Evolutionary conservation across 2,888 invertebrate species (phyloP), one percentile per base, ranked within the genome.

Genomic region (Hypolimnas misippus): DNA sequence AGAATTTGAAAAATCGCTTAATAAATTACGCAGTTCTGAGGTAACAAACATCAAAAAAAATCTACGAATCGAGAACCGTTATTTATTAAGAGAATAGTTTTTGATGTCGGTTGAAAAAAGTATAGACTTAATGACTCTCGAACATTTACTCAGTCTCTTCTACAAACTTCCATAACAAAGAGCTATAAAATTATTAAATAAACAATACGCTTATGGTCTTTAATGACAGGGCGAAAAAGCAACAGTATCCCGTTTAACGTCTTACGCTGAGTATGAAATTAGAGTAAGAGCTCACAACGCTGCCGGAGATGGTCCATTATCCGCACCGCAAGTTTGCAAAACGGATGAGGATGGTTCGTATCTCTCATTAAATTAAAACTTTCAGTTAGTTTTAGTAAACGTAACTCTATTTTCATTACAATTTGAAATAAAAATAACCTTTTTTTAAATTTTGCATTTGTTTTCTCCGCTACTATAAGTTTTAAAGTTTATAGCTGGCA

Each of bases 211-310:
- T 19, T 21, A 55, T 55, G 14, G 25, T 49, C 14, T 49, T 49
- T 49, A 2, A 25, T 16, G 25, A 62, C 42, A 94, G 94, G 93
- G 95, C 70, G 93, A 95, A 74, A 96, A 96, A 79, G 95, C 96
- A 33, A 96, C 95, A 74, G 90, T 97, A 65, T 96, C 96, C 70
- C 95, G 96, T 6, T 85, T 98, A 65, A 94, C 95, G 72, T 95
- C 97, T 72, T 97, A 95, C 78, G 96, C 97, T 19, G 97, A 97
- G 87, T 98, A 98, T 84, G 97, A 97, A 68, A 94, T 98, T 68
- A 94, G 96, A 76, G 96, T 97, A 3, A 87, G 96, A 74, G 97
- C 97, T 8, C 97, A 95, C 79, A 98, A 97, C 3, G 94, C 95
- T 29, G 96, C 96, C 3, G 98, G 98, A 0, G 97, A 97, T 76